Conservation (phyloP, 2,797 vertebrate species). For the Steatocranus sp. region DNA sequence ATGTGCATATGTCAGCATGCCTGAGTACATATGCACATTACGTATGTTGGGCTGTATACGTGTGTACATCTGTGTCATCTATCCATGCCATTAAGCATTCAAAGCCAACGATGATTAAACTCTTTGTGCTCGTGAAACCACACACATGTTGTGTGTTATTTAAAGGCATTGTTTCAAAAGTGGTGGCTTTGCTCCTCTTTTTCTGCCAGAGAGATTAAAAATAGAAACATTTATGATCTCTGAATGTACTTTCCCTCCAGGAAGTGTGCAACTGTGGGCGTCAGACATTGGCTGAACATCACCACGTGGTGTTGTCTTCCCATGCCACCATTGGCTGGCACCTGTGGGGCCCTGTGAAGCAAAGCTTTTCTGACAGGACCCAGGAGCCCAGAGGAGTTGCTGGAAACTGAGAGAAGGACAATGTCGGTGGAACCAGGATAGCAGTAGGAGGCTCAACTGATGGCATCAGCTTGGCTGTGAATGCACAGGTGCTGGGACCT, state of each 20-base stretch:
- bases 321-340: slow-evolving; percentile 69
- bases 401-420: slow-evolving; percentile 71
- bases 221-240: slow-evolving; percentile 75
- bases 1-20: slow-evolving; percentile 2
- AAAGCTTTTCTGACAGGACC: slow-evolving; percentile 75
- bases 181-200: slow-evolving; percentile 63
- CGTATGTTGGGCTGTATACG: background rate
- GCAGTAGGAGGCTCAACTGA: slow-evolving; percentile 14
- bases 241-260: slow-evolving; percentile 75
- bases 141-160: slow-evolving; percentile 28
- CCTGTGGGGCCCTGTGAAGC: slow-evolving; percentile 75
- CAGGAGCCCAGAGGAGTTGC: slow-evolving; percentile 71
- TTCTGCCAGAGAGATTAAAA: slow-evolving; percentile 72
- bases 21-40: background rate
- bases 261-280: slow-evolving; percentile 64
- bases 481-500: slow-evolving; percentile 35
- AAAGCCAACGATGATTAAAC: background rate
- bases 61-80: background rate
- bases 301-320: slow-evolving; percentile 53
- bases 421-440: slow-evolving; percentile 49
- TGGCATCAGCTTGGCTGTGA: slow-evolving; percentile 38
- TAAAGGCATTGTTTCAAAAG: slow-evolving; percentile 65
- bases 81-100: slow-evolving; percentile 1
- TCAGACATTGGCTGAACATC: slow-evolving; percentile 57
- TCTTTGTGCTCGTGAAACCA: background rate